Evolutionary conservation across 1,140 invertebrate genomes (phyloP).

Genomic region (Cherax destructor): DNA sequence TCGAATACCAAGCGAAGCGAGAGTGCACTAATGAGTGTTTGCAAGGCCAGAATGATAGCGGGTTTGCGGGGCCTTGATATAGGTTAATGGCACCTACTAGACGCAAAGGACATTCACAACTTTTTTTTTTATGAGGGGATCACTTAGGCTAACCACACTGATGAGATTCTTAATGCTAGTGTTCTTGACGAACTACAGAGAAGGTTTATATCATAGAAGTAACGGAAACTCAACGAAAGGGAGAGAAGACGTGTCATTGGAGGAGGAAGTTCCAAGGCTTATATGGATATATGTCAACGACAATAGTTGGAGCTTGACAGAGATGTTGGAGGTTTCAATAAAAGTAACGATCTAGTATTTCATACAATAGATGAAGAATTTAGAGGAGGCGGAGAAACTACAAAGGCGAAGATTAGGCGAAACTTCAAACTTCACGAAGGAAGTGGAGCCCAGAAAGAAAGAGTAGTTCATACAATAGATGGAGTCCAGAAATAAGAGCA

Average conservation of each 20-base stretch:
- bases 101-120: neutral
- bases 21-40: neutral
- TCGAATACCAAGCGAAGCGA: slow-evolving; percentile 10
- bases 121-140: neutral
- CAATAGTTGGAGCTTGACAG: no score
- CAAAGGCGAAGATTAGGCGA: no score
- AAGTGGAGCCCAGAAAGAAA: no score
- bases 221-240: neutral
- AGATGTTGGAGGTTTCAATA: no score
- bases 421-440: no score
- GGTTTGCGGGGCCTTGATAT: neutral
- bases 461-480: no score
- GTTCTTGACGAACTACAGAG: neutral
- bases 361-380: no score
- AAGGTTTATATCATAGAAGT: neutral
- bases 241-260: neutral
- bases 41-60: neutral
- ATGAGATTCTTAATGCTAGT: neutral
- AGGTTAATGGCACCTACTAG: neutral
- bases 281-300: no score
- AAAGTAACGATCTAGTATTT: no score
- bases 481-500: no score
- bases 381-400: no score
- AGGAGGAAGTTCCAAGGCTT: neutral
- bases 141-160: neutral